Evolutionary conservation across 2,888 invertebrate species (phyloP).

Genomic region (Abrostola tripartita): DNA sequence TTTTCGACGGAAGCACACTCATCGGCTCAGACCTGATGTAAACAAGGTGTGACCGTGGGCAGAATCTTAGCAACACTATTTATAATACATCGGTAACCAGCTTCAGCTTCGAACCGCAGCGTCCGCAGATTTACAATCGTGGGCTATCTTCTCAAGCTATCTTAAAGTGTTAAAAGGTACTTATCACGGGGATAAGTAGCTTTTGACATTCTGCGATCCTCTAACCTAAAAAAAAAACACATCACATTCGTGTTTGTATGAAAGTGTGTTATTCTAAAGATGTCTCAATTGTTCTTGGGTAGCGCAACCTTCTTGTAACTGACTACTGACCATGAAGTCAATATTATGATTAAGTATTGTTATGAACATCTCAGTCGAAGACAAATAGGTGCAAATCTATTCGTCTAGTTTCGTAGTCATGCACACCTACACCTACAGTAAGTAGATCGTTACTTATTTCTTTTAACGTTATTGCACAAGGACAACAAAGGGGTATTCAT

Average conservation of each 20-base stretch:
- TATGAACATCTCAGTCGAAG: no score
- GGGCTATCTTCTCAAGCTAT: no score
- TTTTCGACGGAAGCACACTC: constrained; percentile 63
- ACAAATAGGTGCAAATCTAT: neutral
- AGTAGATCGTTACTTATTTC: constrained; percentile 15
- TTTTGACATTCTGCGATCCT: no score
- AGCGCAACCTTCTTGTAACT: neutral
- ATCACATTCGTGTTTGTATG: no score
- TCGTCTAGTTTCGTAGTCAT: neutral
- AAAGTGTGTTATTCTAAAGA: no score
- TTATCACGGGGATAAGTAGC: no score
- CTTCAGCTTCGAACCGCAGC: neutral
- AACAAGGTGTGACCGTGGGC: constrained; percentile 56
- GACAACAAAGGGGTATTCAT: constrained; percentile 31
- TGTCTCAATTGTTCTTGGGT: neutral
- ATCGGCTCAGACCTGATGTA: constrained; percentile 53
- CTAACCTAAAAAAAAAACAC: no score
- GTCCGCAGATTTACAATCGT: no score
- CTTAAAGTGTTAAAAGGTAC: no score
- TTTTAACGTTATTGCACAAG: constrained; percentile 10
- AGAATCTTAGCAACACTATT: constrained; percentile 44
- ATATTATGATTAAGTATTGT: constrained; percentile 17
- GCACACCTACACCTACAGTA: neutral
- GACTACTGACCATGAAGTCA: neutral
- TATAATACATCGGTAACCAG: constrained; percentile 12